These are phyloP conservation scores for Malacosoma neustria DNA, from an alignment of 2,888 invertebrate species.

Conservation along the genomic window DNA sequence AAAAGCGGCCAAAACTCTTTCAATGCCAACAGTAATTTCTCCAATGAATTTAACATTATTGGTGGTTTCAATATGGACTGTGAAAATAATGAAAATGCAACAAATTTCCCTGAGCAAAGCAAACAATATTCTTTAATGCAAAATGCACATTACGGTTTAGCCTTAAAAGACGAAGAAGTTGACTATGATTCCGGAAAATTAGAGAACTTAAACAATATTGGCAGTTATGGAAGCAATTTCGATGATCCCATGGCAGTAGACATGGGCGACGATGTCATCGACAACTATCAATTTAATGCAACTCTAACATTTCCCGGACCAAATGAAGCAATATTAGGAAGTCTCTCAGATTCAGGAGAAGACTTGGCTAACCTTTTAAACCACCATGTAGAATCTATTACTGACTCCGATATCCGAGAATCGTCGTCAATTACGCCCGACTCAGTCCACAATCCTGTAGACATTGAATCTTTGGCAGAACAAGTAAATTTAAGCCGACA, in stretches of 20 bases:
- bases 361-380: constrained; percentile 85
- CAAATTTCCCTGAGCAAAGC: constrained; percentile 68
- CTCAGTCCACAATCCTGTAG: constrained; percentile 77
- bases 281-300: constrained; percentile 88
- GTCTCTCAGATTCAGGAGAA: constrained; percentile 85
- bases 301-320: constrained; percentile 86
- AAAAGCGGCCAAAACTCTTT: constrained; percentile 86
- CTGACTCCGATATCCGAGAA: constrained; percentile 80
- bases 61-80: constrained; percentile 85
- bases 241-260: constrained; percentile 91
- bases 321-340: constrained; percentile 85
- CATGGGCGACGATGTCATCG: constrained; percentile 84
- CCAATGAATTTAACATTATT: constrained; percentile 80
- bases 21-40: constrained; percentile 79
- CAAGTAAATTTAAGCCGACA: constrained; percentile 79
- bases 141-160: constrained; percentile 87
- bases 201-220: constrained; percentile 78
- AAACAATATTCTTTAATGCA: constrained; percentile 87
- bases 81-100: constrained; percentile 78
- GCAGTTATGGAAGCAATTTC: constrained; percentile 77
- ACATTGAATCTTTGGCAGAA: constrained; percentile 85
- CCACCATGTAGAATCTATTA: constrained; percentile 80
- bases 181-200: constrained; percentile 83
- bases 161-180: constrained; percentile 87
- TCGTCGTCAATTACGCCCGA: constrained; percentile 83